These are phyloP conservation scores for Myotis brandtii DNA, from an alignment of 2,113 vertebrate species.

Conservation along the genomic window DNA sequence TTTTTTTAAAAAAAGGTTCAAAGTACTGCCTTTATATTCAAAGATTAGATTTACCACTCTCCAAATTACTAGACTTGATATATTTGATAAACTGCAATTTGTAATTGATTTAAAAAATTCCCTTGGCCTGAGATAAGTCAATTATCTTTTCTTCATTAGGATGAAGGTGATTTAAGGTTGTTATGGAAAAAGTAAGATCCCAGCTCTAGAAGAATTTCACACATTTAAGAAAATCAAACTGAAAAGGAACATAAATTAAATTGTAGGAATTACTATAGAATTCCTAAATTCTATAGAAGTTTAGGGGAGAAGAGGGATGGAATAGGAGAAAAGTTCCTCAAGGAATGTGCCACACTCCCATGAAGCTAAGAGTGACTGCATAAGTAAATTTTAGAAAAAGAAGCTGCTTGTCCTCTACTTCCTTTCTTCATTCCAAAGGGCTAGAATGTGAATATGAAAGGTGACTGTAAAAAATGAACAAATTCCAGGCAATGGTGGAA, in stretches of 20 bases:
- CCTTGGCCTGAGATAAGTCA: neutral
- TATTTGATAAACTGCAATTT: constrained; percentile 23
- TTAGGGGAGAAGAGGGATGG: neutral
- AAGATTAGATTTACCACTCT: constrained; percentile 16
- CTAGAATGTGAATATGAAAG: neutral
- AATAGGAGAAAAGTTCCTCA: neutral
- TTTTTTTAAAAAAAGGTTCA: neutral
- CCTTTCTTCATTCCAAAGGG: neutral
- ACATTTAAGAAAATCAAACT: constrained; percentile 29
- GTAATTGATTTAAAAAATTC: constrained; percentile 26
- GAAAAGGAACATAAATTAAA: constrained; percentile 34
- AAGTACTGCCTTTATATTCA: neutral
- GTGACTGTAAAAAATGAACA: neutral
- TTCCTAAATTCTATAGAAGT: neutral
- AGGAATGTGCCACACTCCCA: neutral
- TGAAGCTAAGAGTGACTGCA: neutral
- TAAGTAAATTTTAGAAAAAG: neutral
- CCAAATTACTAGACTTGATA: constrained; percentile 18
- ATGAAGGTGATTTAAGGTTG: neutral
- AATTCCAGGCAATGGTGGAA: neutral
- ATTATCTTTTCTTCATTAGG: constrained; percentile 10
- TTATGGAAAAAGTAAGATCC: constrained; percentile 19
- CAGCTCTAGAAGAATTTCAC: neutral
- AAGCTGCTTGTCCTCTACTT: neutral
- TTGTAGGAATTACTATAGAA: neutral